Base-by-base conservation (phyloP, 2,888 invertebrate genomes). In the Drosophila falleni region DNA sequence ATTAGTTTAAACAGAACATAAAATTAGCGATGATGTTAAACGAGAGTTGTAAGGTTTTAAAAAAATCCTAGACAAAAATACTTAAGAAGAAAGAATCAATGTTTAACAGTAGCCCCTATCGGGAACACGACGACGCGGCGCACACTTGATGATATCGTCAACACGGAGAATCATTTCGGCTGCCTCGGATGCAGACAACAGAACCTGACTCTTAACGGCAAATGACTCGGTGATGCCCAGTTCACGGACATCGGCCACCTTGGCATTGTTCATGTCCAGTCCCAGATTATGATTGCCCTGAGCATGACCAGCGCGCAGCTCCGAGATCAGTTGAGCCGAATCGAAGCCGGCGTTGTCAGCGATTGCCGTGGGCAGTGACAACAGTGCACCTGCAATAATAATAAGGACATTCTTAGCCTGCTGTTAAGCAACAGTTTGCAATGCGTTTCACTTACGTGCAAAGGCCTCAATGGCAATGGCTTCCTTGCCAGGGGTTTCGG, bases 321-420 rank as follows among this genome's bases (percentile, higher is more conserved):
- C 95, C n/a, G 98, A 96, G 62, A 99, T 94, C 72, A 99, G 94
- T 88, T 99, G 98, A 0, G 99, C 97, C 47, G 98, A 98, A 94
- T 99, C 99, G 92, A 97, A 98, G 67, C 99, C 99, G 66, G 98
- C 99, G 93, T 99, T 99, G 93, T 99, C 99, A 39, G 99, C 98
- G 76, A 99, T 99, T 62, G 97, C 97, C 23, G 97, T 97, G 0
- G 99, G 99, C 82, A 99, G 94, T 85, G 97, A 95, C 70, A 96
- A 95, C 49, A 99, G 94, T 16, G 99, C 98, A 51, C 93, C 90
- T 93, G 50, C 29, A 78, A 65, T 19, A 2, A 65, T 19, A 2
- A 31, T 47, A 19, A 11, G 23, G 29, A 51, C 1, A 8, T 35
- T 19, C 2, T 47, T n/a, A 19, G 11, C 0, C 19, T 31, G n/a